Evolutionary conservation across 2,113 vertebrate species (phyloP).

Genomic region (Daubentonia madagascariensis): DNA sequence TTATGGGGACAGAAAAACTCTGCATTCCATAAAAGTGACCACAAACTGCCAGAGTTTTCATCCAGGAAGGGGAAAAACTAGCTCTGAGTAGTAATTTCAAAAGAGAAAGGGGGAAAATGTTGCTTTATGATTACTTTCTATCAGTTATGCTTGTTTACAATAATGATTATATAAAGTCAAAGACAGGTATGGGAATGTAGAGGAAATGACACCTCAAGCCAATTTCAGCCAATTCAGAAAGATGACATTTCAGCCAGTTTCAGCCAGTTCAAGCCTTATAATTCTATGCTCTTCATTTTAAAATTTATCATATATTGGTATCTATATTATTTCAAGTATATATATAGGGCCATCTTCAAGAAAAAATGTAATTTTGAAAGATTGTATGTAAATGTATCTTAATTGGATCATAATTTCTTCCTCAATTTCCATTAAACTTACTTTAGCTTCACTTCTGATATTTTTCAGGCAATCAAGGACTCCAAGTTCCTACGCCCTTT

Average conservation of each 20-base stretch:
- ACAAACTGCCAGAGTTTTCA: neutral
- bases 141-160: neutral
- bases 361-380: conserved; percentile 21
- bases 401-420: neutral
- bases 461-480: neutral
- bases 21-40: neutral
- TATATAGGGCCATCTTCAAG: neutral
- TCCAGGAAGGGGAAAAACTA: neutral
- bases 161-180: neutral
- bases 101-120: neutral
- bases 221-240: neutral
- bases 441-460: neutral
- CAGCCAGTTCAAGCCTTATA: neutral
- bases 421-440: neutral
- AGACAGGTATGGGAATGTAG: neutral
- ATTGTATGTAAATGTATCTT: neutral
- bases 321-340: neutral
- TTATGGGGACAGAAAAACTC: neutral
- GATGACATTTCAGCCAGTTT: neutral
- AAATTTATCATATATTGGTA: neutral
- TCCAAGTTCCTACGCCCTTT: neutral
- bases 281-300: neutral
- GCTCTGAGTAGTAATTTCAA: neutral
- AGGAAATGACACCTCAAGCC: neutral
- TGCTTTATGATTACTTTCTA: neutral